A percentile compares a stretch with the other conserved stretches of the same genome.
Conservation (phyloP, 2,797 vertebrate species). For the Coreius guichenoti region DNA sequence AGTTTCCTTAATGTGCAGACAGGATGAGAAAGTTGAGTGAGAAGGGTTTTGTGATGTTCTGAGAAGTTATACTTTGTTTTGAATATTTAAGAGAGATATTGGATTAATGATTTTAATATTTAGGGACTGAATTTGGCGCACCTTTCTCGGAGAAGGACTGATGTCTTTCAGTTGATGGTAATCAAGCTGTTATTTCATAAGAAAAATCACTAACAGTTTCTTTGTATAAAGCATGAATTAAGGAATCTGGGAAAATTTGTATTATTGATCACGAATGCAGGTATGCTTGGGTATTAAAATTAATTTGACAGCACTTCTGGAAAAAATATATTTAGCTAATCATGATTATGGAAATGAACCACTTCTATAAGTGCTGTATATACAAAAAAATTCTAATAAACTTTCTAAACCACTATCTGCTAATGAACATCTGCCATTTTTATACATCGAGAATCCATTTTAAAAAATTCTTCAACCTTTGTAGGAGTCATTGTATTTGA, state of each 20-base stretch:
- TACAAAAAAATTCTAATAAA: slow-evolving; percentile 21
- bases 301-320: slow-evolving; percentile 11
- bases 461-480: not conserved
- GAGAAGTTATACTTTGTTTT: not conserved
- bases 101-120: not conserved
- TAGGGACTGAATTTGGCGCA: not conserved
- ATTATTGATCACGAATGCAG: not conserved
- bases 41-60: not conserved
- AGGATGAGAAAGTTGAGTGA: not conserved
- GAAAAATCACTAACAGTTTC: slow-evolving; percentile 5
- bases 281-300: not conserved
- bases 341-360: not conserved
- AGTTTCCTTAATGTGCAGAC: not conserved
- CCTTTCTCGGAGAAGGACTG: too few relatives aligned
- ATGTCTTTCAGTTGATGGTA: not conserved
- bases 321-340: too few relatives aligned
- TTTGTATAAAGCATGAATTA: not conserved
- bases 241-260: not conserved
- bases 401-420: not conserved
- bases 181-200: not conserved
- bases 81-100: not conserved
- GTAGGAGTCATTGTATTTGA: not conserved
- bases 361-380: not conserved
- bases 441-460: not conserved
- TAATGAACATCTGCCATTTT: not conserved